Conservation (phyloP, 2,797 vertebrate genomes). For the Scolopax bukidnonensis region DNA sequence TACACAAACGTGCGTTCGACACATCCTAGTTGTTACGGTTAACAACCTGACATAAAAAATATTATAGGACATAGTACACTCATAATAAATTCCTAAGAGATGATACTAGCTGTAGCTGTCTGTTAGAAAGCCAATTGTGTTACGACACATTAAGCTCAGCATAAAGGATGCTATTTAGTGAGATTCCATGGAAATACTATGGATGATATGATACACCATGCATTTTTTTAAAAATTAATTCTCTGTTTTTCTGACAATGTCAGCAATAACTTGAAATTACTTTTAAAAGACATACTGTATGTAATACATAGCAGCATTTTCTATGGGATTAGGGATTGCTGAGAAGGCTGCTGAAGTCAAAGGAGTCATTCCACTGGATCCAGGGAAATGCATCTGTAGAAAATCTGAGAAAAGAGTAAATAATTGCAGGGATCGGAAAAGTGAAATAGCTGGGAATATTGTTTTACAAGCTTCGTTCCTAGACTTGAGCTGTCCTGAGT, state of each 20-base stretch:
- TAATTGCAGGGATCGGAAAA: not conserved
- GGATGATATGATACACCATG: not conserved
- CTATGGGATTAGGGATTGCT: accelerated
- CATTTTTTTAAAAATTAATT: not conserved
- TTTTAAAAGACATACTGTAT: not conserved
- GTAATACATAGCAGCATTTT: accelerated
- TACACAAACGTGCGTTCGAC: not conserved
- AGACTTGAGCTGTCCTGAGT: not conserved
- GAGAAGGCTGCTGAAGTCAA: not conserved
- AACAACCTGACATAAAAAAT: conserved; percentile 46
- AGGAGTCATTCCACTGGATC: not conserved
- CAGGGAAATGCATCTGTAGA: not conserved
- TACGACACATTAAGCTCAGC: not conserved
- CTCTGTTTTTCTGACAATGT: not conserved
- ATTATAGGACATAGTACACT: conserved; percentile 3
- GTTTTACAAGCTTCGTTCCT: not conserved
- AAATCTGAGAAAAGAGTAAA: not conserved
- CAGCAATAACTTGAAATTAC: not conserved
- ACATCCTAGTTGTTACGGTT: not conserved
- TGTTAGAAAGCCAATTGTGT: not conserved
- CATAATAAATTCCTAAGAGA: conserved; percentile 60
- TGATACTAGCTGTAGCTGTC: conserved; percentile 36
- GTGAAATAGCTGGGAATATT: not conserved
- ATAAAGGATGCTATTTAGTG: not conserved
- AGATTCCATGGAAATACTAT: not conserved